These are phyloP conservation scores for Cydia amplana DNA, from an alignment of 1,140 invertebrate species.

Conservation along the genomic window DNA sequence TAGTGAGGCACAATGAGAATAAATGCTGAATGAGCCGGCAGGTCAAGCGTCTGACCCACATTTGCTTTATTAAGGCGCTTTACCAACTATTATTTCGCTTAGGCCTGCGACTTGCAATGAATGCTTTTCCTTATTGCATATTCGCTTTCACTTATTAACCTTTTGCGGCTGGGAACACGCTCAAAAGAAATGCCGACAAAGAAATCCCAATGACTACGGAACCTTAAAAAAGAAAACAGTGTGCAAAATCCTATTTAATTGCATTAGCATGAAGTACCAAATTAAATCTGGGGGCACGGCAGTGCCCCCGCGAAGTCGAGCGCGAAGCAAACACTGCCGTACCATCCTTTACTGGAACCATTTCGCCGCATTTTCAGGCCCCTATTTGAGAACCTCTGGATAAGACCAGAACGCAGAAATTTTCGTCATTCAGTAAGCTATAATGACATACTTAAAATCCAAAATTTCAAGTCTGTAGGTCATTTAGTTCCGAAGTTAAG, in stretches of 20 bases:
- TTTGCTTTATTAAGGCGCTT: constrained; percentile 30
- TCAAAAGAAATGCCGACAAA: neutral
- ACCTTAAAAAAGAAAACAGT: neutral
- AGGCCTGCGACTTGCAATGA: constrained; percentile 16
- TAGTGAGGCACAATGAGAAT: constrained; percentile 40
- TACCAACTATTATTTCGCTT: constrained; percentile 26
- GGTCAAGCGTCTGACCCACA: constrained; percentile 31
- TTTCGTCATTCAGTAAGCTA: too few relatives aligned
- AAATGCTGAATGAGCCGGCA: constrained; percentile 38
- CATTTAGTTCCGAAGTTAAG: too few relatives aligned
- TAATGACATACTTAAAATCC: too few relatives aligned
- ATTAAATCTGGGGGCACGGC: too few relatives aligned
- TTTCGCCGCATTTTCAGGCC: too few relatives aligned
- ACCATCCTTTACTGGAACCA: too few relatives aligned
- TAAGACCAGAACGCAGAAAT: too few relatives aligned
- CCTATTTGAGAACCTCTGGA: too few relatives aligned
- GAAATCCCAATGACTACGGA: too few relatives aligned
- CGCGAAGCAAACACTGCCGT: too few relatives aligned
- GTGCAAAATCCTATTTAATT: neutral
- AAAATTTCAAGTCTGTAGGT: too few relatives aligned
- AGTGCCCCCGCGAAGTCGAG: too few relatives aligned
- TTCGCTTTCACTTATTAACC: constrained; percentile 29
- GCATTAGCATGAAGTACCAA: neutral
- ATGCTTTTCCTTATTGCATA: constrained; percentile 31
- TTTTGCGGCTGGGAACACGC: neutral